These are phyloP conservation scores for Bostrychus sinensis DNA, from an alignment of 2,113 vertebrate genomes.

Conservation along the genomic window DNA sequence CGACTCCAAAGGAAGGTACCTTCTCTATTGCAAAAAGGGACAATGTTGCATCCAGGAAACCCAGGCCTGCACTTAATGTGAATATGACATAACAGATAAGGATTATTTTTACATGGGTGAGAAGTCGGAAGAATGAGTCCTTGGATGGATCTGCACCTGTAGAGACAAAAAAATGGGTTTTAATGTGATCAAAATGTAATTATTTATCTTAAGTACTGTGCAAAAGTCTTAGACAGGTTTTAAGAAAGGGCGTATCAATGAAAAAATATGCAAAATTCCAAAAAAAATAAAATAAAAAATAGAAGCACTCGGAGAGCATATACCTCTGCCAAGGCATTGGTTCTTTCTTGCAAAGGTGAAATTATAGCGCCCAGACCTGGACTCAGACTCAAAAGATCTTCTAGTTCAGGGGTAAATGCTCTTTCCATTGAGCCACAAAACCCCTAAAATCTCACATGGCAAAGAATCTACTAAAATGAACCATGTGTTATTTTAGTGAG, in stretches of 20 bases:
- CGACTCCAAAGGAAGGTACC: slow-evolving; percentile 65
- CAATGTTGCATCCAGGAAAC: slow-evolving; percentile 91
- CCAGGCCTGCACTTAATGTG: slow-evolving; percentile 86
- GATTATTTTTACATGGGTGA: slow-evolving; percentile 80
- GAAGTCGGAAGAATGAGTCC: slow-evolving; percentile 86
- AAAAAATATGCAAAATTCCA: not conserved
- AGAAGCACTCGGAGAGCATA: not conserved
- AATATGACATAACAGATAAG: slow-evolving; percentile 84
- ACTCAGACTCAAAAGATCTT: too few species aligned
- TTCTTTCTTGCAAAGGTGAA: not conserved
- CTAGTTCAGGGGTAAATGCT: too few species aligned
- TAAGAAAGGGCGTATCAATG: too few species aligned
- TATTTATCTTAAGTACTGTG: too few species aligned
- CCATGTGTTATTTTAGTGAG: too few species aligned
- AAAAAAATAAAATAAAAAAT: not conserved
- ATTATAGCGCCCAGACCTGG: not conserved
- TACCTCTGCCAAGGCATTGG: too few species aligned
- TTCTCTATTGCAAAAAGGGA: slow-evolving; percentile 88
- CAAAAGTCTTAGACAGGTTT: too few species aligned
- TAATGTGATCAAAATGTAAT: too few species aligned
- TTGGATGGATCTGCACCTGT: slow-evolving; percentile 81
- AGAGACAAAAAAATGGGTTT: rapidly evolving
- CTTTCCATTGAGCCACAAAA: too few species aligned
- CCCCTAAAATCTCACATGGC: too few species aligned
- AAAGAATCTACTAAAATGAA: too few species aligned